phyloP scores from a whole-genome alignment of 2,113 vertebrate species.

The Nothoprocta perdicaria region DNA sequence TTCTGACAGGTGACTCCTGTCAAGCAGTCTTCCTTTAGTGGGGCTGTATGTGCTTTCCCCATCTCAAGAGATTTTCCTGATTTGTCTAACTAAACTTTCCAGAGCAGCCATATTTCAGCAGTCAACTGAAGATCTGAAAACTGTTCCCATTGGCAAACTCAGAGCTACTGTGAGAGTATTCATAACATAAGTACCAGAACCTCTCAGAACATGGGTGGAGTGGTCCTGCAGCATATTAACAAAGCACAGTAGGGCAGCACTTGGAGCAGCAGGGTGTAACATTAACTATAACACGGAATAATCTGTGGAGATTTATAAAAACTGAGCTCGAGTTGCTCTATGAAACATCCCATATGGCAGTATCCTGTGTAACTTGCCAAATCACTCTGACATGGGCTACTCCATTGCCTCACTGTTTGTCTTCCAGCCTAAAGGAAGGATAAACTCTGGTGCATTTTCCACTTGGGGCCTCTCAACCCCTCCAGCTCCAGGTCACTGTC shows the following conservation, averaged over 20 bases:
- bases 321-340: not conserved
- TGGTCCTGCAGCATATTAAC: not conserved
- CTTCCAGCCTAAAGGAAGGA: not conserved
- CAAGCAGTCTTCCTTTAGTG: not conserved
- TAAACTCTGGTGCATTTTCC: not conserved
- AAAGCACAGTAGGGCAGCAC: not conserved
- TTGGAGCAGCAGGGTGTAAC: not conserved
- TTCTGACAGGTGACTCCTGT: not conserved
- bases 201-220: not conserved
- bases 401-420: not conserved
- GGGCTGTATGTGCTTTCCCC: not conserved
- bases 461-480: not conserved
- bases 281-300: not conserved
- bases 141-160: not conserved
- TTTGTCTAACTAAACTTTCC: not conserved
- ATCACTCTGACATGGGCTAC: not conserved
- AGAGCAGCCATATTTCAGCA: not conserved
- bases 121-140: not conserved
- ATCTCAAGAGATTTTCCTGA: not conserved
- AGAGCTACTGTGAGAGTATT: not conserved
- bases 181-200: not conserved
- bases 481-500: not conserved
- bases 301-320: not conserved
- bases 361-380: not conserved
- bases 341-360: not conserved